A percentile compares a stretch with the other conserved stretches of the same genome.
These are phyloP conservation scores for Drosophila paramelanica DNA, from an alignment of 2,888 invertebrate genomes.

Conservation along the genomic window DNA sequence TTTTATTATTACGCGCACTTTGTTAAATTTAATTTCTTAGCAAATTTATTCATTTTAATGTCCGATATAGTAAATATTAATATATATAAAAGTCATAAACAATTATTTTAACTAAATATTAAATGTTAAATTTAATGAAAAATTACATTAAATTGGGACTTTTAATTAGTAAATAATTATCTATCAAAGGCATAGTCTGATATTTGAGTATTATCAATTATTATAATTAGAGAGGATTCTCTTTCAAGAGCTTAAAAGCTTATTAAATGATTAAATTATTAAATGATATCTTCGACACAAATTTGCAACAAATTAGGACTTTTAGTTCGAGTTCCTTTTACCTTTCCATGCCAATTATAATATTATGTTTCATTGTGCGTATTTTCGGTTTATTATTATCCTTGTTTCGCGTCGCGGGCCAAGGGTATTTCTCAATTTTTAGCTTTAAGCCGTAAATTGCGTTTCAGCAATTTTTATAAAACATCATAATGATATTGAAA, in stretches of 20 bases:
- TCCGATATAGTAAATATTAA: background rate
- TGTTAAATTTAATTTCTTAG: conserved; percentile 10
- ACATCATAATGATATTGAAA: conserved; percentile 16
- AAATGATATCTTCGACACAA: background rate
- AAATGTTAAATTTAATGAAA: conserved; percentile 1
- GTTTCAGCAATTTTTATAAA: conserved; percentile 30
- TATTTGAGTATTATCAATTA: background rate
- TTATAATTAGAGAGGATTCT: too few relatives aligned
- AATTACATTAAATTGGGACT: background rate
- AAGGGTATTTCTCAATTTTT: conserved; percentile 7
- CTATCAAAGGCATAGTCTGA: background rate
- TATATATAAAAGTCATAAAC: background rate
- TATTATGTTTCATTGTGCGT: too few relatives aligned
- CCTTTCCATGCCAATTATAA: background rate
- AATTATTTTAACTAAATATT: background rate
- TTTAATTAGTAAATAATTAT: background rate
- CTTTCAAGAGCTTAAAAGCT: background rate
- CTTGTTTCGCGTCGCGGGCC: too few relatives aligned
- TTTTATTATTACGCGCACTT: conserved; percentile 39
- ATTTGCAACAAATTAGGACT: background rate
- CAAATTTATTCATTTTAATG: background rate
- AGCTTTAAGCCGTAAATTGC: conserved; percentile 24
- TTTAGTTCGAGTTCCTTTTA: background rate
- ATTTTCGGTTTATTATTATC: too few relatives aligned
- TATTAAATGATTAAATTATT: background rate